phyloP scores from a whole-genome alignment of 2,888 invertebrate species.

The Drosophila koepferae region DNA sequence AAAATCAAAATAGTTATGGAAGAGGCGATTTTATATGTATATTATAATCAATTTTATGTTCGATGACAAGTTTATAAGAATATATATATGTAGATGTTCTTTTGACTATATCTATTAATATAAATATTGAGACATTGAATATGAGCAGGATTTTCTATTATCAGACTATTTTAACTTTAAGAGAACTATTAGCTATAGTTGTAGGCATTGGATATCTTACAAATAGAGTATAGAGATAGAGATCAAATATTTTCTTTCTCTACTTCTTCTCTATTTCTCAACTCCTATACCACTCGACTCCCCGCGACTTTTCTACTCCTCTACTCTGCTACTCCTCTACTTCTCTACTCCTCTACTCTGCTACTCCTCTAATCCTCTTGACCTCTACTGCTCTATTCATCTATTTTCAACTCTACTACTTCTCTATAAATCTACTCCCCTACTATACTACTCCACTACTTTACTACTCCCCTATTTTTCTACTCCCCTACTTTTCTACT shows the following conservation, averaged over 20 bases:
- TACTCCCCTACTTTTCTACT: neutral
- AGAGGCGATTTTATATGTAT: neutral
- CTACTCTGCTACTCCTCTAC: neutral
- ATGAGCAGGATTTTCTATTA: neutral
- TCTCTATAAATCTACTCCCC: neutral
- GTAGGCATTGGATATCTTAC: neutral
- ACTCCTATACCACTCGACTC: too few species aligned
- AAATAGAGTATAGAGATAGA: too few species aligned
- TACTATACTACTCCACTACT: neutral
- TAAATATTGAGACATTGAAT: too few species aligned
- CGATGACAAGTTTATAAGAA: neutral
- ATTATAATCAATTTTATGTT: neutral
- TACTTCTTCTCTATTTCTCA: too few species aligned
- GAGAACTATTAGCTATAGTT: neutral
- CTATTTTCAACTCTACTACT: neutral
- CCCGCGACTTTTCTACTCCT: too few species aligned
- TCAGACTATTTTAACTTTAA: neutral
- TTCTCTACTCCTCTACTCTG: too few species aligned
- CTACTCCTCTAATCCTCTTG: neutral
- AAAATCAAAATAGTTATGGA: neutral
- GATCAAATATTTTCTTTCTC: too few species aligned
- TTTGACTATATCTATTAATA: neutral
- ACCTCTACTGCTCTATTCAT: neutral
- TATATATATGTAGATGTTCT: neutral
- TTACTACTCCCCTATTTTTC: neutral